Base-by-base conservation (phyloP, 2,797 vertebrate species). In the Myotis daubentonii region DNA sequence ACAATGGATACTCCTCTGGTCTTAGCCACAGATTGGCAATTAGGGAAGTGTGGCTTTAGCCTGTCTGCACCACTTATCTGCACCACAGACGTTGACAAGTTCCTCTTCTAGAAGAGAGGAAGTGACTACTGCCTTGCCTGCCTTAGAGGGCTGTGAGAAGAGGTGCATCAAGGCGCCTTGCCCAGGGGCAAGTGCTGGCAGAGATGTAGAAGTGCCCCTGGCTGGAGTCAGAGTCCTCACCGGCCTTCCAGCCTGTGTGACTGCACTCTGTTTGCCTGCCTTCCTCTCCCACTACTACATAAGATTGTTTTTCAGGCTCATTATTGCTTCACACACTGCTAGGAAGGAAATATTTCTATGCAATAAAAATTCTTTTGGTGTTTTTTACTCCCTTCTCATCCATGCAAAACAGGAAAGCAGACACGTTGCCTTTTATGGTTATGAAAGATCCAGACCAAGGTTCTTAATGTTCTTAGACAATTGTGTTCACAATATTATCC, bases 291-390 rank as follows among this genome's bases (percentile, higher is more conserved):
- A 51, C 84, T 36, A 38, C 96, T 93, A 96, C 94, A 93, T 92
- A 97, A 97, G 87, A 68, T 66, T 97, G 97, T 97, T 97, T 96
- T 97, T 93, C 89, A 96, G 96, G 89, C 87, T 95, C 4, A 4
- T 91, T 98, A 97, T 97, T 98, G 96, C 97, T 98, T 97, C 96
- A 94, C 95, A 97, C 95, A 94, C 97, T 98, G 94, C 97, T 97
- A 97, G 96, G 93, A 98, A 96, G 97, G 97, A 98, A 98, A 98
- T 98, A 97, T 95, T 98, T 97, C 96, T 95, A 95, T 94, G 97
- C 94, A 98, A 98, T 98, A 98, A 98, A 98, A 98, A 98, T 98
- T 98, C 98, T 97, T 98, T 95, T 95, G 92, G 92, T 97, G 95
- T 98, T 98, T 98, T 98, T 94, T 96, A 97, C 92, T 98, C 96